phyloP scores from a whole-genome alignment of 2,888 invertebrate genomes.

The Amiota mariae region DNA sequence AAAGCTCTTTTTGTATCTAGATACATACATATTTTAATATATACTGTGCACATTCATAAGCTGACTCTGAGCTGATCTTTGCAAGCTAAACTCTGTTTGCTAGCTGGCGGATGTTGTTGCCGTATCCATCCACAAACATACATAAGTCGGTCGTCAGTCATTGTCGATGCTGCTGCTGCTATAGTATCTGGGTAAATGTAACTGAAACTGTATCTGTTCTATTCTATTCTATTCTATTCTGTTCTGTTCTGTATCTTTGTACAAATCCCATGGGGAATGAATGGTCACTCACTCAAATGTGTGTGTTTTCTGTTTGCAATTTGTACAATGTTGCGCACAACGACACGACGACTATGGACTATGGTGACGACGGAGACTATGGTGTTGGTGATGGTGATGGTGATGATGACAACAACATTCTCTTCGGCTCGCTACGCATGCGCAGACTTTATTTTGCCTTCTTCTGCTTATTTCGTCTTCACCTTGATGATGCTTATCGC shows the following conservation, averaged over 20 bases:
- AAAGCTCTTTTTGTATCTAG: neutral
- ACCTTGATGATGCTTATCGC: constrained; percentile 49
- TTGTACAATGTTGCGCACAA: neutral
- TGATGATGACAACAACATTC: no score
- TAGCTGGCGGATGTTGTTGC: constrained; percentile 37
- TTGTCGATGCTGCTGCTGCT: constrained; percentile 31
- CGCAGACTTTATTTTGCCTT: constrained; percentile 32
- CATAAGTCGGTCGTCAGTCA: constrained; percentile 53
- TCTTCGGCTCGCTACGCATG: neutral
- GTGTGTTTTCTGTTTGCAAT: constrained; percentile 3
- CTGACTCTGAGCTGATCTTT: constrained; percentile 42
- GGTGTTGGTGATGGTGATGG: no score
- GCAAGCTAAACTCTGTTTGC: constrained; percentile 29
- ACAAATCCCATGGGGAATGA: constrained; percentile 21
- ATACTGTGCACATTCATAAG: constrained; percentile 51
- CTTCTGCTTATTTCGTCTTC: no score
- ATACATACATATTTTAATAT: constrained; percentile 37
- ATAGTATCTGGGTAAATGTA: constrained; percentile 50
- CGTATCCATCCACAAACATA: constrained; percentile 31
- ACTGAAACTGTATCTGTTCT: constrained; percentile 39
- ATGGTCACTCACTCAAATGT: neutral
- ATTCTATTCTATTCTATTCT: no score
- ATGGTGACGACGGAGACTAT: no score
- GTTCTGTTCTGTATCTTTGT: no score
- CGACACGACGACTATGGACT: neutral